Conservation (phyloP, 2,797 vertebrate species). For the Paguma larvata region DNA sequence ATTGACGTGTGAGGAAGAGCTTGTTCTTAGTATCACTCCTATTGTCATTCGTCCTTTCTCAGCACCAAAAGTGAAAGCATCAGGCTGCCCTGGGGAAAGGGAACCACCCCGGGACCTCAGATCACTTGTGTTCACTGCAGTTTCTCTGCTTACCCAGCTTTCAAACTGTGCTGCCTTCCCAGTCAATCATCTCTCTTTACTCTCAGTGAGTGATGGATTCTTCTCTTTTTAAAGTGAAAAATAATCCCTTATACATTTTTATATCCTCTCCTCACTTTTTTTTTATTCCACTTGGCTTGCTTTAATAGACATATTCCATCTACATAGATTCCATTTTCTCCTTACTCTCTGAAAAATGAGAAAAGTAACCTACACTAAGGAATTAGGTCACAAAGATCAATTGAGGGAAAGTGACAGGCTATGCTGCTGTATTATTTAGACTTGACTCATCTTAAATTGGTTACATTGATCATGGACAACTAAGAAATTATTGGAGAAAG, state of each 20-base stretch:
- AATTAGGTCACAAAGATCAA: slow-evolving; percentile 70
- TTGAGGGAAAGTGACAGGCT: slow-evolving; percentile 55
- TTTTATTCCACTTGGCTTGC: slow-evolving; percentile 75
- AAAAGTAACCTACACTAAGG: slow-evolving; percentile 66
- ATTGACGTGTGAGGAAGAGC: background rate
- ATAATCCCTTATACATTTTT: slow-evolving; percentile 79
- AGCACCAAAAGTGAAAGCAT: background rate
- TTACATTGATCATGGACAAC: slow-evolving; percentile 63
- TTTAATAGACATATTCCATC: slow-evolving; percentile 78
- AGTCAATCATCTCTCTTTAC: slow-evolving; percentile 54
- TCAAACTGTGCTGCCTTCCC: background rate
- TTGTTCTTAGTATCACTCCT: background rate
- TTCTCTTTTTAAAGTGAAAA: slow-evolving; percentile 73
- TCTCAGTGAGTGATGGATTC: slow-evolving; percentile 65
- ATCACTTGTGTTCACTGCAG: background rate
- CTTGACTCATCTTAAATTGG: slow-evolving; percentile 43
- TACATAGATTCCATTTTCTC: slow-evolving; percentile 72
- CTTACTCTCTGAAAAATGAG: slow-evolving; percentile 76
- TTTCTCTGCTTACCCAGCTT: slow-evolving; percentile 25
- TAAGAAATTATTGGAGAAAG: slow-evolving; percentile 10
- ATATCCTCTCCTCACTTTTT: slow-evolving; percentile 55
- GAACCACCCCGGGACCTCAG: background rate
- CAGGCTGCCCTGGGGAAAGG: accelerated
- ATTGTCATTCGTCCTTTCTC: background rate
- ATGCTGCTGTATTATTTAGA: slow-evolving; percentile 68